Conservation (phyloP, 2,797 vertebrate species). For the Paedocypris micromegethes region DNA sequence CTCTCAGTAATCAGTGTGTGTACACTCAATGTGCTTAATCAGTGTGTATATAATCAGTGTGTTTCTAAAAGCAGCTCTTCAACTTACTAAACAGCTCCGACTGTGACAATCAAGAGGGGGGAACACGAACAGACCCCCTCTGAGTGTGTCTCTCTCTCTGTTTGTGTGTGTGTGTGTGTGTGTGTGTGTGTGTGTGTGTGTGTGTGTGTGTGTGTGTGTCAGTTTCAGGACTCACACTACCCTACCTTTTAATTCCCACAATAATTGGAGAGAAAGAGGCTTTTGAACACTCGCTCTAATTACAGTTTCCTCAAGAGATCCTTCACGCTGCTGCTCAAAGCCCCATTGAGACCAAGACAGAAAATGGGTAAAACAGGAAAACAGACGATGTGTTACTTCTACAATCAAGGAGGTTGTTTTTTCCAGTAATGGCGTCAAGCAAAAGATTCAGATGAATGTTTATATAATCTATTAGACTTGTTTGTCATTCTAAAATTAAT, state of each 20-base stretch:
- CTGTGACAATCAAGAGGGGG: conserved; percentile 1
- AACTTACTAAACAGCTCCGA: conserved; percentile 30
- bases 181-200: too few species aligned
- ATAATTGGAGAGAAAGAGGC: conserved; percentile 11
- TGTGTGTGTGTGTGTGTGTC: not conserved
- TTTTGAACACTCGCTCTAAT: conserved; percentile 12
- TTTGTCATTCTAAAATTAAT: too few species aligned
- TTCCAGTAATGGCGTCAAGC: too few species aligned
- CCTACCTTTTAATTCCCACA: conserved; percentile 7
- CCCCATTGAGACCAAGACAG: not conserved
- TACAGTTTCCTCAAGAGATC: conserved; percentile 8
- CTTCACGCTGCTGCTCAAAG: not conserved
- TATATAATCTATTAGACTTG: too few species aligned
- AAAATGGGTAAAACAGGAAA: too few species aligned
- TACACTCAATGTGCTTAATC: conserved; percentile 23
- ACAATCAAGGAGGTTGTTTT: not conserved
- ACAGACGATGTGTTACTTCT: too few species aligned
- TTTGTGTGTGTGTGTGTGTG: too few species aligned
- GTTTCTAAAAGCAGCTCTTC: conserved; percentile 19
- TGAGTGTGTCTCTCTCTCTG: not conserved
- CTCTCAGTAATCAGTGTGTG: conserved; percentile 13
- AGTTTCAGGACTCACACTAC: not conserved
- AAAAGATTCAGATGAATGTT: too few species aligned
- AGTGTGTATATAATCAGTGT: conserved; percentile 32
- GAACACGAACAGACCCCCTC: conserved; percentile 10